Evolutionary conservation across 2,888 invertebrate genomes (phyloP).

Genomic region (Agonopterix alstromeriana): DNA sequence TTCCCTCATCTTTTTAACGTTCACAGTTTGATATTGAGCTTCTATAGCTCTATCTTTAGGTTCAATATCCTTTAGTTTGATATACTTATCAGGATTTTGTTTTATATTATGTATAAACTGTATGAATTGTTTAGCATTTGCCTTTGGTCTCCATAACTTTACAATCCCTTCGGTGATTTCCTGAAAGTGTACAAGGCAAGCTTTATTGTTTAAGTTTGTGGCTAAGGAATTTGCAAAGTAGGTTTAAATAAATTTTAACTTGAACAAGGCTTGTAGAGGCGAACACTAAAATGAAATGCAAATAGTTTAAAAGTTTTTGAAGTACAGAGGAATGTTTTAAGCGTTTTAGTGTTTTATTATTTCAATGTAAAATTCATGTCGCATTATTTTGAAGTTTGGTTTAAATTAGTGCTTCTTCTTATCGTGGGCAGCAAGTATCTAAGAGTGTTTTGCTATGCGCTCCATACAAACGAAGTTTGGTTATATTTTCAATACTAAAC

Average conservation of each 20-base stretch:
- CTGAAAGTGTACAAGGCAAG: slow-evolving; percentile 30
- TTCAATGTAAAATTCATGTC: no score
- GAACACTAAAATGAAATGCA: slow-evolving; percentile 6
- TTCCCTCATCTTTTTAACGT: slow-evolving; percentile 24
- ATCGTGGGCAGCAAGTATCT: no score
- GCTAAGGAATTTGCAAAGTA: not conserved
- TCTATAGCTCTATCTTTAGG: slow-evolving; percentile 20
- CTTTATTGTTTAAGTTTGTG: not conserved
- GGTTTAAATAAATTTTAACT: slow-evolving; percentile 2
- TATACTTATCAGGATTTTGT: slow-evolving; percentile 44
- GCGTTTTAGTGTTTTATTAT: no score
- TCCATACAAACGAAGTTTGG: no score
- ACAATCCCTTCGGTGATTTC: slow-evolving; percentile 57
- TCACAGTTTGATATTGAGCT: slow-evolving; percentile 61
- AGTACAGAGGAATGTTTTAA: not conserved
- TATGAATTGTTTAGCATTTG: slow-evolving; percentile 52
- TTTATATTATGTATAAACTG: slow-evolving; percentile 48
- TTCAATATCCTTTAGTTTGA: slow-evolving; percentile 21
- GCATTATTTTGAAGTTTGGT: no score
- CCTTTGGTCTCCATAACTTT: slow-evolving; percentile 55
- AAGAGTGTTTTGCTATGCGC: no score
- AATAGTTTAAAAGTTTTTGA: slow-evolving; percentile 5
- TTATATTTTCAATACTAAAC: no score
- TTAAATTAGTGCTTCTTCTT: no score
- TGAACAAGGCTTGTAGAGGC: slow-evolving; percentile 1